Conservation (phyloP, 2,888 invertebrate genomes). For the Acheta domesticus region DNA sequence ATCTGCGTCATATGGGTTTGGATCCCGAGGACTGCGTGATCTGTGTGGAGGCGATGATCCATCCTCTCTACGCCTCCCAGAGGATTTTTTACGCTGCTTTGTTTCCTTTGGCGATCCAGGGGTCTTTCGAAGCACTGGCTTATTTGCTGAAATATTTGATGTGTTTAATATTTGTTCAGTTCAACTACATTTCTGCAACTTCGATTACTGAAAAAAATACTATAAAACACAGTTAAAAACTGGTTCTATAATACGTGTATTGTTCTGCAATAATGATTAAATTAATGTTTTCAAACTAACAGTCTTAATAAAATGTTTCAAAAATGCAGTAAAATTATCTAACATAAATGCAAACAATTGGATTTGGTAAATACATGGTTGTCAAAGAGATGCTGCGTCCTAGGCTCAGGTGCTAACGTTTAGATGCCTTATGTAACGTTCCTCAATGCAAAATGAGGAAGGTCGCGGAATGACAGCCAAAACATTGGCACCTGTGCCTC, state of each 20-base stretch:
- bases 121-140: conserved; percentile 34
- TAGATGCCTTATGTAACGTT: too few species aligned
- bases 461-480: too few species aligned
- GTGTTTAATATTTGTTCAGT: neutral
- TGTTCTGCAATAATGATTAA: neutral
- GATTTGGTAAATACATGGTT: too few species aligned
- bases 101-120: conserved; percentile 45
- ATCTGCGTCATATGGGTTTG: conserved; percentile 50
- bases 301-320: neutral
- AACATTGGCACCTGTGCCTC: too few species aligned
- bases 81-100: conserved; percentile 42
- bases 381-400: too few species aligned
- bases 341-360: too few species aligned
- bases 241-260: neutral
- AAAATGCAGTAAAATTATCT: neutral
- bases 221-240: neutral
- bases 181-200: neutral
- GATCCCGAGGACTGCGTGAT: conserved; percentile 38
- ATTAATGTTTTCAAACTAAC: neutral
- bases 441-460: too few species aligned
- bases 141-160: neutral
- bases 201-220: neutral
- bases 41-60: conserved; percentile 30
- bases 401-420: too few species aligned
- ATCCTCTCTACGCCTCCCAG: conserved; percentile 46